Evolutionary conservation across 2,113 vertebrate genomes (phyloP), one percentile per base, ranked within the genome.

Genomic region (Plestiodon gilberti): DNA sequence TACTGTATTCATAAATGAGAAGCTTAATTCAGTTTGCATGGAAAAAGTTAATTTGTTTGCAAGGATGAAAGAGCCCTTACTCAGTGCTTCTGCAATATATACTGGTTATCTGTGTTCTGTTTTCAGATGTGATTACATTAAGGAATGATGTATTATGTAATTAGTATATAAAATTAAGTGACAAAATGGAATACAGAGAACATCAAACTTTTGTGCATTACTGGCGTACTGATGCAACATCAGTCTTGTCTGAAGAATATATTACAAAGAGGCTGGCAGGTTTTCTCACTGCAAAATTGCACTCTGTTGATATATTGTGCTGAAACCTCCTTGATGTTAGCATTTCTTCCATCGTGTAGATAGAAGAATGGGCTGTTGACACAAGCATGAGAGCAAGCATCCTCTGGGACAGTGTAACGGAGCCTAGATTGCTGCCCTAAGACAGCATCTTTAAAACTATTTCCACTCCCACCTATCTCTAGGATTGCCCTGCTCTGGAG

Each of bases 121-220:
- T 91, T 82, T 93, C 30, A 4, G 38, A 89, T 85, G 91, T 91
- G 67, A n/a, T 74, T 93, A n/a, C 64, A 59, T 93, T 88, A 93
- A 91, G 83, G 87, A 89, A 86, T 94, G 69, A 88, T 88, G 1
- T 83, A 89, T 91, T 93, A 57, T 71, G 20, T 91, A 93, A 93
- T 93, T 94, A 88, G 88, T 89, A 88, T 89, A 78, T 89, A 84
- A 78, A 91, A 90, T 93, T 91, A 93, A 93, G 85, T 88, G 73
- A 89, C 67, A 92, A 89, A 94, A 93, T 76, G 79, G 25, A 87
- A 70, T 85, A 87, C 71, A 35, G 43, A 81, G 62, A 89, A 33
- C 76, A 86, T 89, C 76, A 89, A 81, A 13, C 80, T 91, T 93
- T 83, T 92, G 30, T 59, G n/a, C 35, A 71, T 33, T 91, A 64